Base-by-base conservation (phyloP, 1,140 invertebrate genomes). In the Chrysopa pallens region DNA sequence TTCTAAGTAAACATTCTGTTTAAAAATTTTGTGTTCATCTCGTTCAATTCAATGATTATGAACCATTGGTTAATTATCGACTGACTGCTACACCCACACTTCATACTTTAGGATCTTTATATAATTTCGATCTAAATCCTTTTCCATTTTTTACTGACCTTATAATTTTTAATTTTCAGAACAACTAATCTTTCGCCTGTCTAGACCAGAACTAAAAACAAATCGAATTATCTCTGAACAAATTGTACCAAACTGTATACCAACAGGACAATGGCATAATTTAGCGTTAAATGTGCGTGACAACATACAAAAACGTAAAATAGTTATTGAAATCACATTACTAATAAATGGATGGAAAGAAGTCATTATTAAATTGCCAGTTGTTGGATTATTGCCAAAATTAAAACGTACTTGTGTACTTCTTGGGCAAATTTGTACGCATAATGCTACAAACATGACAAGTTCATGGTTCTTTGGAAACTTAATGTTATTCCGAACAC, bases 281-380 rank as follows among this genome's bases (percentile, higher is more conserved):
- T 52, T 80, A 31, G 69, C 71, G 15, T 52, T 78, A 14, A 75
- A 74, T 56, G 64, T 76, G 17, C 63, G 66, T 49, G 73, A 76
- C 48, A 66, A 61, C 0, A 59, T 76, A 31, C 60, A 67, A 44
- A 66, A 70, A 46, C 63, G 66, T 7, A 69, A 65, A 42, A 73
- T 74, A 41, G 66, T 67, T 38, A 63, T 76, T 14, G 64, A 76
- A 57, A 72, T 77, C 23, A 57, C 57, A 1, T 48, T 70, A 15
- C 63, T 68, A 53, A 46, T 72, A n/a, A 62, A 72, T 46, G 70
- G 69, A 1, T 66, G 63, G 58, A 56, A 57, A 39, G 66, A 69
- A 48, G 52, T 63, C 1, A 63, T 48, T 46, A 61, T 64, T 1
- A 59, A 61, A 17, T 52, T 72, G 29, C 58, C 63, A 0, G 69